Evolutionary conservation across 2,797 vertebrate species (phyloP).

Genomic region (Erithacus rubecula): DNA sequence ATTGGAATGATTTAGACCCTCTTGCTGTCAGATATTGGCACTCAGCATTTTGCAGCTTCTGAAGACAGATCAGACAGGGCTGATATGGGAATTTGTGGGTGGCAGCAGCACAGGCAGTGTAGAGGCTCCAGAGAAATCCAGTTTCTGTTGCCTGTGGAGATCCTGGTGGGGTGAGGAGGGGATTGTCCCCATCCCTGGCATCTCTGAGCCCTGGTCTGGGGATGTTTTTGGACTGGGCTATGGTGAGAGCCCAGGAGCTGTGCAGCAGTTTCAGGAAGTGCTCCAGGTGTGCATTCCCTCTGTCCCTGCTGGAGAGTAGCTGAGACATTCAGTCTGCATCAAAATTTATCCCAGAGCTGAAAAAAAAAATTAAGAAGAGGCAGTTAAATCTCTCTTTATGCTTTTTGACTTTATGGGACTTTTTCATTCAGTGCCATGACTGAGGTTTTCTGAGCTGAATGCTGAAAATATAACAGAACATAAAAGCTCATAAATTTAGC

Average conservation of each 20-base stretch:
- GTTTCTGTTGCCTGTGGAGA: neutral
- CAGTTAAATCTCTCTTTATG: conserved; percentile 42
- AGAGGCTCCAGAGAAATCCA: neutral
- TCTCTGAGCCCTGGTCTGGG: neutral
- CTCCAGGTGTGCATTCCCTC: neutral
- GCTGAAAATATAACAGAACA: conserved; percentile 37
- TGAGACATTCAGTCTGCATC: neutral
- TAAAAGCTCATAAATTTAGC: conserved; percentile 55
- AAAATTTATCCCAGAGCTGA: conserved; percentile 4
- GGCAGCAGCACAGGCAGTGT: neutral
- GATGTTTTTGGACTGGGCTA: neutral
- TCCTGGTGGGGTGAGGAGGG: neutral
- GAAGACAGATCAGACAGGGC: neutral
- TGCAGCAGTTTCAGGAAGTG: neutral
- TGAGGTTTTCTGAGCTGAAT: conserved; percentile 26
- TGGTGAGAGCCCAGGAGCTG: neutral
- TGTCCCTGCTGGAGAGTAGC: neutral
- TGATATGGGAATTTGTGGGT: neutral
- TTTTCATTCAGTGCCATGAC: neutral
- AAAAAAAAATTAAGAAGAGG: conserved; percentile 19
- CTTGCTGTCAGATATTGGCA: neutral
- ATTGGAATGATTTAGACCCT: neutral
- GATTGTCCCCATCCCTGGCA: neutral
- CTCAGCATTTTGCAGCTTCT: neutral
- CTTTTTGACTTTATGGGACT: conserved; percentile 19